These are phyloP conservation scores for Menidia beryllina DNA, from an alignment of 2,113 vertebrate species.

Conservation along the genomic window DNA sequence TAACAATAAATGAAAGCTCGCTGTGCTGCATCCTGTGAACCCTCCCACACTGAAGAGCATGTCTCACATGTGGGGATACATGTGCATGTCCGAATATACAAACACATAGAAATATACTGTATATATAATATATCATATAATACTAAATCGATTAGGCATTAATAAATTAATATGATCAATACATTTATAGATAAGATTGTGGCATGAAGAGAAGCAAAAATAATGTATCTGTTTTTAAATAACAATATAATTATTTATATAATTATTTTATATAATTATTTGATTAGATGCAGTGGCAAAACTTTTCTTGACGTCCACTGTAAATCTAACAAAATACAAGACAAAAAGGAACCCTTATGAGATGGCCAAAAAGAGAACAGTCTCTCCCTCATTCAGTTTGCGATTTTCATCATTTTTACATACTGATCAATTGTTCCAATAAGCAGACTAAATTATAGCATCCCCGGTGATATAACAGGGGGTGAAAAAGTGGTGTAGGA, in stretches of 20 bases:
- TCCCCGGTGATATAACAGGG: conserved; percentile 15
- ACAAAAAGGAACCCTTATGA: conserved; percentile 10
- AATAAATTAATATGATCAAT: not conserved
- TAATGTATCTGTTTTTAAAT: not conserved
- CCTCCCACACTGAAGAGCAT: conserved; percentile 53
- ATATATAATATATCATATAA: too few relatives aligned
- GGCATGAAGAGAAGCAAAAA: not conserved
- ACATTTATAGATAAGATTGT: not conserved
- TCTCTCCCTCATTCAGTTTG: too few relatives aligned
- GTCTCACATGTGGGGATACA: conserved; percentile 24
- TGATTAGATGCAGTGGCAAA: not conserved
- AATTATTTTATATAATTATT: too few relatives aligned
- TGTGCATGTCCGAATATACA: conserved; percentile 2
- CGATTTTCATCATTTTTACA: too few relatives aligned
- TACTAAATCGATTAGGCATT: too few relatives aligned
- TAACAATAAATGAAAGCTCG: conserved; percentile 50
- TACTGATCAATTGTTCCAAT: conserved; percentile 11
- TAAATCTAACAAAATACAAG: conserved; percentile 27
- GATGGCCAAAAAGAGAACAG: conserved; percentile 23
- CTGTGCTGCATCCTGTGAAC: conserved; percentile 46
- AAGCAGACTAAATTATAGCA: conserved; percentile 24
- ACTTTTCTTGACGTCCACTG: not conserved
- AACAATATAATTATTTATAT: not conserved
- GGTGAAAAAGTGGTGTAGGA: conserved; percentile 33
- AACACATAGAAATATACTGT: not conserved